Evolutionary conservation across 2,797 vertebrate species (phyloP).

Genomic region (Rhinogobio ventralis): DNA sequence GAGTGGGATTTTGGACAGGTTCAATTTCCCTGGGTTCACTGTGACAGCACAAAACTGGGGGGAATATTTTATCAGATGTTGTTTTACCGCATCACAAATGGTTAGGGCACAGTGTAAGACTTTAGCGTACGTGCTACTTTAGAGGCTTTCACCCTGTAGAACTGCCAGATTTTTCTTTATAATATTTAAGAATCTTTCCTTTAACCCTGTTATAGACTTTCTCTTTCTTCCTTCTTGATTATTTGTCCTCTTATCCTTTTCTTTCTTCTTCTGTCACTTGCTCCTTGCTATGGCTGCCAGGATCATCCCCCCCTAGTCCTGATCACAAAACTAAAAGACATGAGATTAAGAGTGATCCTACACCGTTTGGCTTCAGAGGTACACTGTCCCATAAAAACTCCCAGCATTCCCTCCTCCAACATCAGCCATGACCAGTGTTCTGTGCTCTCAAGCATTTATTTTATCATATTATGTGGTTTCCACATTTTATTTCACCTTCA

Average conservation of each 20-base stretch:
- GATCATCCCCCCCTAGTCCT: conserved; percentile 90
- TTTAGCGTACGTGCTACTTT: background rate
- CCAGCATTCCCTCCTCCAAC: conserved; percentile 30
- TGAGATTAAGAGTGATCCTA: conserved; percentile 94
- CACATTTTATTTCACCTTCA: background rate
- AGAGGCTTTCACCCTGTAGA: conserved; percentile 20
- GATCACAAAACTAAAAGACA: conserved; percentile 96
- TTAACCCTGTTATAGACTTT: conserved; percentile 29
- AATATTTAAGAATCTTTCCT: background rate
- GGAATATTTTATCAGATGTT: background rate
- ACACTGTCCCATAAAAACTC: conserved; percentile 48
- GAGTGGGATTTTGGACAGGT: background rate
- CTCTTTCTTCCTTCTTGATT: conserved; percentile 30
- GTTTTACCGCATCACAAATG: background rate
- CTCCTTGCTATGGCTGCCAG: conserved; percentile 73
- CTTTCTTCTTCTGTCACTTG: conserved; percentile 8
- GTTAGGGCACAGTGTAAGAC: background rate
- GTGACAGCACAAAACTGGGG: background rate
- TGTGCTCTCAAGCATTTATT: background rate
- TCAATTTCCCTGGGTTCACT: background rate
- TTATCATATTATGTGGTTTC: background rate
- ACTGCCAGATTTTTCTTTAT: background rate
- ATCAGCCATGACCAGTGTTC: conserved; percentile 30
- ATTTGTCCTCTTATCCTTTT: conserved; percentile 29
- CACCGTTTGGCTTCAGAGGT: conserved; percentile 97